Evolutionary conservation across 2,797 vertebrate species (phyloP), one percentile per base, ranked within the genome.

Genomic region (Gouania willdenowi): DNA sequence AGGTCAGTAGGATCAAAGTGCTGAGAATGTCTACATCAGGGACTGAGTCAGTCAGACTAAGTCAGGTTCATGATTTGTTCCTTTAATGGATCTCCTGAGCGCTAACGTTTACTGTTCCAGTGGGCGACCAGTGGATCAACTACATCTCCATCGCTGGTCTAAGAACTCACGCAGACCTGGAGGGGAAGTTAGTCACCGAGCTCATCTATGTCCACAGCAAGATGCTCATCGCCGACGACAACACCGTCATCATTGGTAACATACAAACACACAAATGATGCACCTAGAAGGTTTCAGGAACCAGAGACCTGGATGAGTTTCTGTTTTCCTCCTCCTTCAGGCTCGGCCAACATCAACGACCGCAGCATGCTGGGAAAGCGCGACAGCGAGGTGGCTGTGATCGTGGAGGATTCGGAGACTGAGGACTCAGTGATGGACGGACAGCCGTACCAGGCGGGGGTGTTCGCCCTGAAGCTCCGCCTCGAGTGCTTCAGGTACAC

Each of bases 171-270:
- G 87, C 94, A 0, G 92, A 93, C 33, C 77, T 98, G 59, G 93
- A 93, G 81, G 92, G 92, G 13, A 91, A 68, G 14, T 88, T 96
- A 7, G 89, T 98, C 43, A 95, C 92, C 0, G 95, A 98, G 82
- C 91, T 98, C 38, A 94, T 98, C 71, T 98, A 98, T 5, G 94
- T 98, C 46, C 95, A 98, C 87, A 98, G 95, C 89, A 98, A 98
- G 82, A 80, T 98, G 87, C 88, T 98, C 10, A 93, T 98, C 51
- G 92, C 83, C 0, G 95, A 98, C 45, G 95, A 98, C 81, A 92
- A 93, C 85, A 96, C 93, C 0, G 94, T 98, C 67, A 93, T 98
- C 47, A 97, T 98, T 0, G 95, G 95, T 98, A 48, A 61, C n/a
- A n/a, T n/a, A n/a, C n/a, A n/a, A n/a, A n/a, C n/a, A n/a, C n/a